A percentile compares a stretch with the other conserved stretches of the same genome.
Evolutionary conservation across 2,888 invertebrate species (phyloP).

Genomic region (Eucera pruinosa): DNA sequence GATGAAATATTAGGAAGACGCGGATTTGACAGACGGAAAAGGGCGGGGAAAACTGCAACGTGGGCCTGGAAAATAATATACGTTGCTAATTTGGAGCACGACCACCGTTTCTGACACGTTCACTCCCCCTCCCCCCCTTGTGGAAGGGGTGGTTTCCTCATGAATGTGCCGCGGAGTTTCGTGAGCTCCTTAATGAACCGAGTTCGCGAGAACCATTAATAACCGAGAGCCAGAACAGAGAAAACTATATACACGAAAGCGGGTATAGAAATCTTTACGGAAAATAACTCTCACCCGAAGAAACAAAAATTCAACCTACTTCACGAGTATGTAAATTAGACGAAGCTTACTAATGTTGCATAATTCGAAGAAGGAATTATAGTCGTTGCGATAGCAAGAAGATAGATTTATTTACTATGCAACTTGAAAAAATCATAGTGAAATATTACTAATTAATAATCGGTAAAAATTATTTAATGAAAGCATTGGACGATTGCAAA

Average conservation of each 20-base stretch:
- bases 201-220: conserved; percentile 82
- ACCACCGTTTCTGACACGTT: conserved; percentile 52
- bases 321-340: too few species aligned
- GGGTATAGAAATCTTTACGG: conserved; percentile 39
- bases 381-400: too few species aligned
- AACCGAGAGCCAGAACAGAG: conserved; percentile 68
- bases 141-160: conserved; percentile 53
- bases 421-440: too few species aligned
- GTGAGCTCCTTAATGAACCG: conserved; percentile 81
- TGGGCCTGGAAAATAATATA: conserved; percentile 56
- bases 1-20: neutral
- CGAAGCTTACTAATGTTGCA: too few species aligned
- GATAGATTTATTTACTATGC: too few species aligned
- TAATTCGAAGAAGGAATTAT: too few species aligned
- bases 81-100: conserved; percentile 58
- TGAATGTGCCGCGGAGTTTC: conserved; percentile 68
- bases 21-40: conserved; percentile 2
- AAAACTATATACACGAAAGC: neutral
- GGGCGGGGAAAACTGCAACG: conserved; percentile 8
- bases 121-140: conserved; percentile 11
- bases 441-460: too few species aligned
- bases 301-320: neutral
- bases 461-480: too few species aligned
- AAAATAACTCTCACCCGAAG: conserved; percentile 17
- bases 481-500: too few species aligned